Conservation (phyloP, 2,113 vertebrate species). For the Cairina moschata region DNA sequence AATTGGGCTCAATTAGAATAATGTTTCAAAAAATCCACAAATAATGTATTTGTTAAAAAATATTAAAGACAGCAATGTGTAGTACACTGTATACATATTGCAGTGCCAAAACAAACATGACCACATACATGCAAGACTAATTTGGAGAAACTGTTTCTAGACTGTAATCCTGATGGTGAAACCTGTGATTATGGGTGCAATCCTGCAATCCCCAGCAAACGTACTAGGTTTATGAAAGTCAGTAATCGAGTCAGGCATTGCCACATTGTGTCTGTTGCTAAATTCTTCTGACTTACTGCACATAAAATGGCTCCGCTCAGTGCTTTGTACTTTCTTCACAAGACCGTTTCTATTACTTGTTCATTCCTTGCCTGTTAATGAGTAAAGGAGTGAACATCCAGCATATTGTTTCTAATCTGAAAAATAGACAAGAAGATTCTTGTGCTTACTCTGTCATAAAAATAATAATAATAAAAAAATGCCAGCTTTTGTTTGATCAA, state of each 20-base stretch:
- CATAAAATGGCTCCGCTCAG: background rate
- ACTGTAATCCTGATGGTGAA: slow-evolving; percentile 33
- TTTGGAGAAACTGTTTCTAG: slow-evolving; percentile 35
- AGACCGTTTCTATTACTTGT: background rate
- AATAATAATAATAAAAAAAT: background rate
- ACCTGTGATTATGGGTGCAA: slow-evolving; percentile 35
- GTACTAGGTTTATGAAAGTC: background rate
- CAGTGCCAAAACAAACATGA: slow-evolving; percentile 29
- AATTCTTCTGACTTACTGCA: slow-evolving; percentile 2
- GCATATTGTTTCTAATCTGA: background rate
- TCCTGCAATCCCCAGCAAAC: slow-evolving; percentile 32
- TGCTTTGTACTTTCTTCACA: background rate
- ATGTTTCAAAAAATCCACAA: background rate
- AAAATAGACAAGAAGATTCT: background rate
- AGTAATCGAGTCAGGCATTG: background rate
- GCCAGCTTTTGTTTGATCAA: background rate
- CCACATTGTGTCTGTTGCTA: background rate
- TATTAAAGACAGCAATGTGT: background rate
- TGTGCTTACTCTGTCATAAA: background rate
- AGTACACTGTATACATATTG: background rate
- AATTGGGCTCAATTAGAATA: slow-evolving; percentile 11
- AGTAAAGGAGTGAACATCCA: accelerated
- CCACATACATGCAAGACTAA: slow-evolving; percentile 46
- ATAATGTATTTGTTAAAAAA: slow-evolving; percentile 27
- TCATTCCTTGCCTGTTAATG: background rate